Percentiles rank a stretch among this genome's conserved stretches.
These are phyloP conservation scores for Ophioninae sp. DNA, from an alignment of 2,888 invertebrate species.

Conservation along the genomic window DNA sequence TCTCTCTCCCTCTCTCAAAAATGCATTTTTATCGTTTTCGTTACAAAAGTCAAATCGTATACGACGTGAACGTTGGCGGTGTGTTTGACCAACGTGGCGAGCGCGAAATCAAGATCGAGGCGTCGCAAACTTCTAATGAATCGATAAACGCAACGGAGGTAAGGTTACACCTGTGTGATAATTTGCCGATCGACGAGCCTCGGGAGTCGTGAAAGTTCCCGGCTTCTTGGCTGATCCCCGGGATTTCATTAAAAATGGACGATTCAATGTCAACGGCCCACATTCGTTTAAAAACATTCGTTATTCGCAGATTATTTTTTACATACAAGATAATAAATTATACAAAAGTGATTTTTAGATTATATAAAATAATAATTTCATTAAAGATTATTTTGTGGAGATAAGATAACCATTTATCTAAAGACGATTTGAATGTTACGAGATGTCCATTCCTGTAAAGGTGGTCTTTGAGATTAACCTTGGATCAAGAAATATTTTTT, in stretches of 20 bases:
- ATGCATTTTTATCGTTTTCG: background rate
- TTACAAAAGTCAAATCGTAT: slow-evolving; percentile 10
- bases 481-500: background rate
- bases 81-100: slow-evolving; percentile 6
- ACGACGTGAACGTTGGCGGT: slow-evolving; percentile 12
- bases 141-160: slow-evolving; percentile 41
- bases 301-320: too few species aligned
- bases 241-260: slow-evolving; percentile 66
- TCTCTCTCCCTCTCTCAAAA: background rate
- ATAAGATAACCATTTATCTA: background rate
- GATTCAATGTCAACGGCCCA: slow-evolving; percentile 71
- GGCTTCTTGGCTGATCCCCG: slow-evolving; percentile 54
- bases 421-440: background rate
- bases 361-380: too few species aligned
- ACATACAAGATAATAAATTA: too few species aligned
- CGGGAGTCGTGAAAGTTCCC: slow-evolving; percentile 53
- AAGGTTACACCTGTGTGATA: slow-evolving; percentile 16
- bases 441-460: background rate
- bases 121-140: slow-evolving; percentile 36
- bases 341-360: too few species aligned
- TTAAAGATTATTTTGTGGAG: too few species aligned
- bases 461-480: background rate
- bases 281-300: slow-evolving; percentile 59
- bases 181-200: background rate
- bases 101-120: slow-evolving; percentile 22